These are phyloP conservation scores for Mesembrinibis cayennensis DNA, from an alignment of 2,113 vertebrate genomes.

Conservation along the genomic window DNA sequence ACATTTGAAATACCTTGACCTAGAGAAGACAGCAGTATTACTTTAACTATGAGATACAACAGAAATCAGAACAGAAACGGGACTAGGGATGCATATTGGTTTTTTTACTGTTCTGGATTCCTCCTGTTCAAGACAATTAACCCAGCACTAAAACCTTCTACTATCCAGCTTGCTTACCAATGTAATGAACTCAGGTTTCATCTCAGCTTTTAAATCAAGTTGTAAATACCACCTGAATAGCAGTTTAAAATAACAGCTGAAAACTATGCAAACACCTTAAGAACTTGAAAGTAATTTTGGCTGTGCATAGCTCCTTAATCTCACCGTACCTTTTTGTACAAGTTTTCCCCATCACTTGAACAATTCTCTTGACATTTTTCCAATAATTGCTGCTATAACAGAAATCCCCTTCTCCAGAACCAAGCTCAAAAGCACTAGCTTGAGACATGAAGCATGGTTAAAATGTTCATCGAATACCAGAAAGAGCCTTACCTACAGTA, in stretches of 20 bases:
- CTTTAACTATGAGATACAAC: background rate
- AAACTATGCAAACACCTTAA: background rate
- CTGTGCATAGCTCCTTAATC: background rate
- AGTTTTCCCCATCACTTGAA: background rate
- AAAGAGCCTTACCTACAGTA: slow-evolving; percentile 86
- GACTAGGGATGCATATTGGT: background rate
- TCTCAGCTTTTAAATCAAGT: background rate
- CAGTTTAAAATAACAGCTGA: background rate
- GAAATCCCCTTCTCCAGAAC: background rate
- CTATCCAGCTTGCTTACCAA: background rate
- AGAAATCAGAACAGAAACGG: background rate
- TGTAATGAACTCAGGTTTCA: background rate
- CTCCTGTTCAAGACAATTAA: background rate
- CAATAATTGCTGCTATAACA: background rate
- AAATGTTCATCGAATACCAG: background rate
- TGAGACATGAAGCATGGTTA: background rate
- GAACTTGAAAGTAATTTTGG: background rate
- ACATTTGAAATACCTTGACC: slow-evolving; percentile 93
- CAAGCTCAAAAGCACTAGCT: background rate
- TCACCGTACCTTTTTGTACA: background rate
- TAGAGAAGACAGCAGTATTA: slow-evolving; percentile 57
- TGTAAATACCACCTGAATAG: background rate
- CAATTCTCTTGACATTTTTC: slow-evolving; percentile 2
- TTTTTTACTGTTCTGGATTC: background rate
- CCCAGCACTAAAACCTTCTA: background rate